Evolutionary conservation across 2,113 vertebrate genomes (phyloP).

Genomic region (Takifugu bimaculatus): DNA sequence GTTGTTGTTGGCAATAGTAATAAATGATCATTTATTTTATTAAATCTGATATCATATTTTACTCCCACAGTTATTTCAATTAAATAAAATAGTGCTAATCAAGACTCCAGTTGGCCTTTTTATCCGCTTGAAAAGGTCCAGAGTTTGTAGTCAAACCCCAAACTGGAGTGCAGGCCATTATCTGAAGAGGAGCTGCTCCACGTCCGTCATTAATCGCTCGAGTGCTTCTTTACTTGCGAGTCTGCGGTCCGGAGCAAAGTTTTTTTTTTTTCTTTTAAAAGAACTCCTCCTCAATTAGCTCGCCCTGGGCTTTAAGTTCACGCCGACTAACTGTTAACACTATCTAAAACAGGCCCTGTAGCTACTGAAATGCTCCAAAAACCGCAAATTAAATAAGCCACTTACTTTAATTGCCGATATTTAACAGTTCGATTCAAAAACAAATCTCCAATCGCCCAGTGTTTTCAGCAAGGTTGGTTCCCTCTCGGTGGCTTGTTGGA

Average conservation of each 20-base stretch:
- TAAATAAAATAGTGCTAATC: no score
- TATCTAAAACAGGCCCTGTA: no score
- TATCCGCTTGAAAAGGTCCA: no score
- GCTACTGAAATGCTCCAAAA: background rate
- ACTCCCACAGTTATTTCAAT: no score
- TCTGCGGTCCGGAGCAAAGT: constrained; percentile 32
- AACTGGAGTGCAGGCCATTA: constrained; percentile 19
- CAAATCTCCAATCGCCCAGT: background rate
- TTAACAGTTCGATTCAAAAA: background rate
- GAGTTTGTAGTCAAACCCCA: background rate
- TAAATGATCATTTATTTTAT: no score
- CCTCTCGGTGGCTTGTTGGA: constrained; percentile 47
- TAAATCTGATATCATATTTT: no score
- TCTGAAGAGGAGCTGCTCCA: constrained; percentile 20
- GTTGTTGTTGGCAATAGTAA: background rate
- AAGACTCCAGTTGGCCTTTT: no score
- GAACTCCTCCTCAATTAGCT: constrained; percentile 69
- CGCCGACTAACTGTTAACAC: constrained; percentile 5
- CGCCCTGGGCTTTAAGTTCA: constrained; percentile 17
- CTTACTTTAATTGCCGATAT: constrained; percentile 36
- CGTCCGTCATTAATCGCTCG: constrained; percentile 32
- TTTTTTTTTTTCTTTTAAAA: constrained; percentile 11
- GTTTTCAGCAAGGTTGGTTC: constrained; percentile 31
- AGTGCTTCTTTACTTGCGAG: constrained; percentile 24
- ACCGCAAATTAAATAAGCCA: background rate